These are phyloP conservation scores for Pituophis catenifer DNA, from an alignment of 2,113 vertebrate species.

Conservation along the genomic window DNA sequence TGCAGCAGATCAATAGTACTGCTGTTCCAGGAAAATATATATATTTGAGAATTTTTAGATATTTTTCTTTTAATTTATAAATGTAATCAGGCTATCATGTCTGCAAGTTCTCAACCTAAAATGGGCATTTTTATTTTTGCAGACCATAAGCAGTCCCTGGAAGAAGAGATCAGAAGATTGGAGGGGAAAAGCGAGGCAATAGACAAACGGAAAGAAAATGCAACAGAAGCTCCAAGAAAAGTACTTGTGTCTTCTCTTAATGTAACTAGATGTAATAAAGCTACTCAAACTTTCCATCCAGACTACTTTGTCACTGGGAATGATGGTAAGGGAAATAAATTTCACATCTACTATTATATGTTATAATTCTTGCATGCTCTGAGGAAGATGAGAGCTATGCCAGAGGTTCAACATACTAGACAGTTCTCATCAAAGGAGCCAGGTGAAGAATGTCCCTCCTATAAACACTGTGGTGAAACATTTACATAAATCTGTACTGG, in stretches of 20 bases:
- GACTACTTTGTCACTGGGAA: slow-evolving; percentile 35
- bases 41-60: neutral
- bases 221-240: slow-evolving; percentile 10
- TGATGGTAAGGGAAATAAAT: slow-evolving; percentile 49
- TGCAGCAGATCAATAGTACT: neutral
- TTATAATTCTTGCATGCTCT: neutral
- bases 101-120: neutral
- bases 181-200: slow-evolving; percentile 58
- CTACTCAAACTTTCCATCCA: slow-evolving; percentile 46
- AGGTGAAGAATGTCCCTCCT: neutral
- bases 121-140: neutral
- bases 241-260: neutral
- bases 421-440: neutral
- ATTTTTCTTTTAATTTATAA: neutral
- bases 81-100: neutral
- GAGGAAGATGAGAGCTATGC: neutral
- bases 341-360: neutral
- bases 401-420: neutral
- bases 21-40: neutral
- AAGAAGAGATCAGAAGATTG: slow-evolving; percentile 67
- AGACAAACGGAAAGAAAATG: slow-evolving; percentile 60
- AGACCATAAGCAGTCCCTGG: slow-evolving; percentile 63
- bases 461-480: neutral
- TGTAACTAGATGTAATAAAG: slow-evolving; percentile 42
- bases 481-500: neutral